These are phyloP conservation scores for Lymantria monacha DNA, from an alignment of 2,888 invertebrate genomes.

Conservation along the genomic window DNA sequence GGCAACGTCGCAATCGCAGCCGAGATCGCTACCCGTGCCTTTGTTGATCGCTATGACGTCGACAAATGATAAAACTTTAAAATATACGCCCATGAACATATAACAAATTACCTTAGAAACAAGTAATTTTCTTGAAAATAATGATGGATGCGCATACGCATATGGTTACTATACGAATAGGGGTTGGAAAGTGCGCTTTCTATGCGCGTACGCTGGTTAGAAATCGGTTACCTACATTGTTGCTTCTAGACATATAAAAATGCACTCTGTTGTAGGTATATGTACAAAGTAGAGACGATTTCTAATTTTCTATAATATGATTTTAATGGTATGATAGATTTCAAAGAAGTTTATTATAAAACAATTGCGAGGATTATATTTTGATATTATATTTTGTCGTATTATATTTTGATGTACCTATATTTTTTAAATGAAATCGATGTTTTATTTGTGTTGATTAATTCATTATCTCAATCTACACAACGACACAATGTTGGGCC, in stretches of 20 bases:
- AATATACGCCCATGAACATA: constrained; percentile 56
- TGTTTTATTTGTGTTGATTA: too few relatives aligned
- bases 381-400: too few relatives aligned
- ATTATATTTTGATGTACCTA: too few relatives aligned
- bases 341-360: not conserved
- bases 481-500: too few relatives aligned
- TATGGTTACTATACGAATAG: not conserved
- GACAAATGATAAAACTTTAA: constrained; percentile 55
- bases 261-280: constrained; percentile 11
- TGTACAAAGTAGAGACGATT: constrained; percentile 3
- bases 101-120: constrained; percentile 6
- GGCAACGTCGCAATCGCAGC: constrained; percentile 72
- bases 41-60: constrained; percentile 62
- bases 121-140: not conserved
- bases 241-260: constrained; percentile 32
- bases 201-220: constrained; percentile 21
- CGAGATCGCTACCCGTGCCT: constrained; percentile 55
- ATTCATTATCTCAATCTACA: too few relatives aligned
- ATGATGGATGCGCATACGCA: not conserved
- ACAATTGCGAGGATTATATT: too few relatives aligned
- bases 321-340: not conserved
- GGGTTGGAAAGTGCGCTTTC: constrained; percentile 32
- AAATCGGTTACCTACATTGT: constrained; percentile 29
- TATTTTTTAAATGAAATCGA: too few relatives aligned
- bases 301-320: not conserved